A percentile compares a stretch with the other conserved stretches of the same genome.
phyloP scores from a whole-genome alignment of 1,140 invertebrate genomes.

The Camponotus vicinus region DNA sequence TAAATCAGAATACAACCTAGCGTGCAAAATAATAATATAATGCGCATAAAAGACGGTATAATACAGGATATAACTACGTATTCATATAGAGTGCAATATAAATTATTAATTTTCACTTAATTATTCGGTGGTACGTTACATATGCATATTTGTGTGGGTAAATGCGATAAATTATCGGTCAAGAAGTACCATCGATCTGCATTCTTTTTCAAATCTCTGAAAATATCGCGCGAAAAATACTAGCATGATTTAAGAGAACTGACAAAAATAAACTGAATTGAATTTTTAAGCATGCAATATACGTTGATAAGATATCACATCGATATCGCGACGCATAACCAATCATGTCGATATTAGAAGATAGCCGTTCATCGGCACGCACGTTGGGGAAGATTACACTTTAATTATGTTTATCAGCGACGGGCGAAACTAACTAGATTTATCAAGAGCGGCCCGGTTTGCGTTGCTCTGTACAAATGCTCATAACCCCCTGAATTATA shows the following conservation, averaged over 20 bases:
- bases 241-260: background rate
- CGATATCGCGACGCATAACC: slow-evolving; percentile 13
- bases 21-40: slow-evolving; percentile 71
- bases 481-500: slow-evolving; percentile 69
- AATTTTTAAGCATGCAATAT: slow-evolving; percentile 10
- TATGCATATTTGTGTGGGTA: background rate
- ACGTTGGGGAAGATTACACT: slow-evolving; percentile 66
- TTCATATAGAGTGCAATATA: slow-evolving; percentile 38
- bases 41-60: slow-evolving; percentile 56
- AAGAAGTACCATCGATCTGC: background rate
- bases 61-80: slow-evolving; percentile 9
- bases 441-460: slow-evolving; percentile 73
- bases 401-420: slow-evolving; percentile 78
- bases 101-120: slow-evolving; percentile 68
- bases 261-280: background rate
- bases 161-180: slow-evolving; percentile 45
- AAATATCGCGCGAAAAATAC: background rate
- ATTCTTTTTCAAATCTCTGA: background rate
- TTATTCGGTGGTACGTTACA: slow-evolving; percentile 38
- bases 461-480: slow-evolving; percentile 63
- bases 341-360: slow-evolving; percentile 14
- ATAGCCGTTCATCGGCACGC: background rate
- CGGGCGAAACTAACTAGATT: slow-evolving; percentile 71
- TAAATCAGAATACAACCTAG: slow-evolving; percentile 65
- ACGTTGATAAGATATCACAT: slow-evolving; percentile 26